Evolutionary conservation across 2,113 vertebrate species (phyloP), one percentile per base, ranked within the genome.

Genomic region (Scomber scombrus): DNA sequence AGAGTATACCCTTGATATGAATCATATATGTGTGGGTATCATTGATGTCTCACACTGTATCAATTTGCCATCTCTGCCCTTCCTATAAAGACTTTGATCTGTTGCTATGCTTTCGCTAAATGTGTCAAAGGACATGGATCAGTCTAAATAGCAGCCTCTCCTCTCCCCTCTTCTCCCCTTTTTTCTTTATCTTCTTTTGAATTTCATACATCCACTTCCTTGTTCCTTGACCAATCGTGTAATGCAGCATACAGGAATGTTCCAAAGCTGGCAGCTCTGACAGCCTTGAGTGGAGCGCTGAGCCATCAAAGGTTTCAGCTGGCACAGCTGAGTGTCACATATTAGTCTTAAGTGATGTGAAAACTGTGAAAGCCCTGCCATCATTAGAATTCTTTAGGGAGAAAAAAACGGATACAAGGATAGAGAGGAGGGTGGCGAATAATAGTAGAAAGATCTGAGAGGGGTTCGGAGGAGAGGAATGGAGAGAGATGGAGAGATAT

Each of bases 261-360:
- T 91, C 82, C 64, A 71, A 81, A 80, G 62, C 85, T 90, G 89
- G 85, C 85, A 87, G 90, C 74, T 89, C 69, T 92, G 91, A 91
- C 90, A 90, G 85, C 75, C 79, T 70, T 71, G 82, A 89, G 75
- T 82, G 75, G 71, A 87, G 73, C 46, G 21, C 81, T 69, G 75
- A 91, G 81, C 88, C 85, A 90, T 92, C 90, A 92, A 92, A 91
- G 93, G 90, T 88, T 93, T 92, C 77, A 80, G 77, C 89, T 87
- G 82, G 86, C 89, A 87, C 85, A 85, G 84, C 85, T 81, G 85
- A 89, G 85, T 91, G 89, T 93, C 91, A 94, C 89, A 88, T 91
- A 89, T 93, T 91, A 91, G 86, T 86, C 88, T 85, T 92, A 91
- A 93, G 92, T 92, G 85, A 91, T 88, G 69, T 88, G 90, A 93